These are phyloP conservation scores for Malurus elegans DNA, from an alignment of 2,113 vertebrate species.

Conservation along the genomic window DNA sequence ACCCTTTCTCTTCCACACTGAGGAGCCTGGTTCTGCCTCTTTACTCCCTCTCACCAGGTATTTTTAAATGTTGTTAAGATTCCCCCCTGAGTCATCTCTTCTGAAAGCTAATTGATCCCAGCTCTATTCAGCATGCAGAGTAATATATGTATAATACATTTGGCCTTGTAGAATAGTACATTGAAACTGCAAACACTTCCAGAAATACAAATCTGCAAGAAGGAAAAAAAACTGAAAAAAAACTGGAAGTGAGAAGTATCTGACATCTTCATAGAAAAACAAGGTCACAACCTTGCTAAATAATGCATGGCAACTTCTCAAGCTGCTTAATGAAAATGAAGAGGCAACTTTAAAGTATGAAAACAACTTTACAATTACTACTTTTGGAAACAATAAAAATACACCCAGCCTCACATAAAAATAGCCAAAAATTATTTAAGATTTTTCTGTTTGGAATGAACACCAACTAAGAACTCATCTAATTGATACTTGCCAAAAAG, in stretches of 20 bases:
- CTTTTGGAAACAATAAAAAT: background rate
- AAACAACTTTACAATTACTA: background rate
- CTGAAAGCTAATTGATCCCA: slow-evolving; percentile 8
- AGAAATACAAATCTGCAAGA: background rate
- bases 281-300: background rate
- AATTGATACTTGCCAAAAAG: background rate
- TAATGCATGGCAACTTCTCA: background rate
- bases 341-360: background rate
- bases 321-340: background rate
- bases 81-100: background rate
- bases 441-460: background rate
- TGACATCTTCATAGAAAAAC: background rate
- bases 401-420: background rate
- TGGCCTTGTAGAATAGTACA: background rate
- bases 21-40: background rate
- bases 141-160: background rate
- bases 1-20: background rate
- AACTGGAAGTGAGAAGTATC: background rate
- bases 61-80: background rate
- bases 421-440: background rate
- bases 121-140: background rate
- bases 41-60: background rate
- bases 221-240: background rate
- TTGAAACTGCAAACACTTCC: background rate
- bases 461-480: background rate